Percentiles rank a stretch among this genome's conserved stretches.
Evolutionary conservation across 2,113 vertebrate species (phyloP).

Genomic region (Macroglossus sobrinus): DNA sequence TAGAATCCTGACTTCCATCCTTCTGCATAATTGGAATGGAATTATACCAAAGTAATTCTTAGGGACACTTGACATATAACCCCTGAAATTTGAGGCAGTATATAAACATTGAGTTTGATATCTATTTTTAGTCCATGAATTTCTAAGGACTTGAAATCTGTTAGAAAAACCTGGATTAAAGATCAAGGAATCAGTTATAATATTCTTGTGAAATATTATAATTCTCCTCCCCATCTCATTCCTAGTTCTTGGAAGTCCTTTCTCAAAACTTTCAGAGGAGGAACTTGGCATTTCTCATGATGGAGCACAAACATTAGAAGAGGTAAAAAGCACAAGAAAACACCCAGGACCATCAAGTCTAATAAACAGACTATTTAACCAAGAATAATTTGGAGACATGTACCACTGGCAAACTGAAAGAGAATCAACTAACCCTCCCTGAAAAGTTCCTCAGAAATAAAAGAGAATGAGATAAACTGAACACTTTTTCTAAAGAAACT

Average conservation of each 20-base stretch:
- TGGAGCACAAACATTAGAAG: neutral
- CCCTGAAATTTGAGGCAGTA: neutral
- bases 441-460: neutral
- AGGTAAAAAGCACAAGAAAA: neutral
- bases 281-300: neutral
- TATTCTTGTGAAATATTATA: neutral
- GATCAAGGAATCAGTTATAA: neutral
- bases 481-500: neutral
- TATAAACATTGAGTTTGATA: neutral
- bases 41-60: neutral
- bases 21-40: neutral
- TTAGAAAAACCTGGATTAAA: neutral
- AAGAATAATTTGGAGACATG: neutral
- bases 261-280: neutral
- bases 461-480: neutral
- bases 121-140: neutral
- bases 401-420: neutral
- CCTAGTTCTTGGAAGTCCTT: neutral
- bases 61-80: neutral
- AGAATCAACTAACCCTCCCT: neutral
- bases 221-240: neutral
- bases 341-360: neutral
- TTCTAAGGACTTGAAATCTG: neutral
- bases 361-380: neutral
- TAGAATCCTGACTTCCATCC: neutral